Base-by-base conservation (phyloP, 2,113 vertebrate genomes). In the Propithecus coquereli region DNA sequence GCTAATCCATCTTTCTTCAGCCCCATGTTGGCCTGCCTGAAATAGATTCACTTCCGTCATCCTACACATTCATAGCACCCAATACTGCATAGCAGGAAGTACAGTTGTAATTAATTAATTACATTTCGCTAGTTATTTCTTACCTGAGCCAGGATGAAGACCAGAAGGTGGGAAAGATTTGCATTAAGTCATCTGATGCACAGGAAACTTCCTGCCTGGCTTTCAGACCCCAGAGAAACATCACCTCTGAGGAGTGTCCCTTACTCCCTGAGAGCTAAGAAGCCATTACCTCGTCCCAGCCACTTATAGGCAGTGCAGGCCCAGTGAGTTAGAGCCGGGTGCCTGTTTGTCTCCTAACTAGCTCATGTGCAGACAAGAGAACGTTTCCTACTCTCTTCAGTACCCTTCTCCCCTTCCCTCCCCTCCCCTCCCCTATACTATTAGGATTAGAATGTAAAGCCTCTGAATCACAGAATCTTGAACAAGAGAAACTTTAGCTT, bases 391-490 rank as follows among this genome's bases (percentile, higher is more conserved):
- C 65, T 74, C 8, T 9, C 4, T 27, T 16, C 8, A 47, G 34
- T 18, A 9, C 22, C 47, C n/a, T 76, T 45, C 25, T 32, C 30
- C 70, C 5, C 5, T 1, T 1, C 0, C 37, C 20, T 20, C 25
- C 70, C 5, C 5, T 1, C 1, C 0, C 37, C 20, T 20, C 25
- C 32, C 0, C 11, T 13, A 0, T 45, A 3, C 82, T 23, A 16
- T 50, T 25, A 68, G 2, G 65, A 66, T 20, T 25, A 43, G 79
- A 81, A 40, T 18, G 37, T 27, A 32, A 70, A 77, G 52, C 14
- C 63, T 73, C 25, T 12, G 32, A 30, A 79, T 22, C 54, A 12
- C 43, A 45, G 45, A 54, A 43, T 9, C 68, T 47, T 66, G 43
- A 66, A 65, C 4, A 5, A 25, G 14, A 74, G 68, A 80, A 25